Base-by-base conservation (phyloP, 35 echinoderm and acorn worm genomes). In the Amphiura filiformis region DNA sequence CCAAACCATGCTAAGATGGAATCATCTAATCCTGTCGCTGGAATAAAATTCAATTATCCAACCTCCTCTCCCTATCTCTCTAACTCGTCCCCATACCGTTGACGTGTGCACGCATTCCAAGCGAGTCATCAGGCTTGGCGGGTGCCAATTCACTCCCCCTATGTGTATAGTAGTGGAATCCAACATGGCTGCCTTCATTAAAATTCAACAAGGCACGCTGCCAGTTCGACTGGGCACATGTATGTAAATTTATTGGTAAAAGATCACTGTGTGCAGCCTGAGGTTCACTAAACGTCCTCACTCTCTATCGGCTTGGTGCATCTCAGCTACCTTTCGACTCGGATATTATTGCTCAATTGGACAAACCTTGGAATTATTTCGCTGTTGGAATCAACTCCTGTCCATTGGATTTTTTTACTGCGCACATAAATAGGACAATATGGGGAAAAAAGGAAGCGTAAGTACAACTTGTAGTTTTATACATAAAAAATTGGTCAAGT, bases 171-270 rank as follows among this genome's bases (percentile, higher is more conserved):
- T 70, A 70, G 61, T n/a, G 61, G 61, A 70, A 15, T 70, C 61
- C 61, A 70, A 70, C 28, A 70, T 70, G 61, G 61, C 61, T 70
- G 61, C 61, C 61, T 70, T 70, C 61, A 70, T 70, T 70, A 70
- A 70, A 70, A 70, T 70, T 70, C 61, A 70, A 70, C 61, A 70
- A 70, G 61, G 61, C 61, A 70, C 61, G 61, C 61, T 70, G 61
- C 7, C 61, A 13, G 61, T 30, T 70, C 28, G 28, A 30, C 61
- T 70, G 17, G 61, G 28, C 61, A 70, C 61, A 70, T 70, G 61
- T 30, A 70, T 70, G 61, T 70, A 70, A 70, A 70, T 70, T 70
- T 70, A 70, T 18, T 70, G 61, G 61, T 70, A 30, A 70, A 70
- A 70, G 61, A 70, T 70, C 61, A 70, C 28, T 15, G 61, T 23